phyloP scores from a whole-genome alignment of 2,797 vertebrate genomes.

The Odontamblyopus rebecca region DNA sequence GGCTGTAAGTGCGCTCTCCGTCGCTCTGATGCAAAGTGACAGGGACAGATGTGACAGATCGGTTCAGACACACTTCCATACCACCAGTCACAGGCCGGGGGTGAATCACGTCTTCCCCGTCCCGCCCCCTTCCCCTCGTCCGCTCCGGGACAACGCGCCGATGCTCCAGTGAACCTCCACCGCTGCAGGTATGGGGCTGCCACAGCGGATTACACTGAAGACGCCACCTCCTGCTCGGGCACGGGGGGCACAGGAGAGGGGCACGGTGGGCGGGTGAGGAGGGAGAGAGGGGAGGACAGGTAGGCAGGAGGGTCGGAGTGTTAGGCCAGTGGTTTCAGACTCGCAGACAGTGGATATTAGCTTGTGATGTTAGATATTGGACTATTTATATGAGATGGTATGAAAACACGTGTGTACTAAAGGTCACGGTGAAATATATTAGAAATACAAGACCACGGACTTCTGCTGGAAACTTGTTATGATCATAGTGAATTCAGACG shows the following conservation, averaged over 20 bases:
- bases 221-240: constrained; percentile 84
- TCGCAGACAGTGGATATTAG: background rate
- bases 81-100: constrained; percentile 87
- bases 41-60: constrained; percentile 95
- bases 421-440: background rate
- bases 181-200: constrained; percentile 94
- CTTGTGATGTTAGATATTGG: background rate
- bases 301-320: background rate
- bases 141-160: constrained; percentile 93
- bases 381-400: background rate
- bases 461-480: too few relatives aligned
- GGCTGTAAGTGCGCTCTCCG: constrained; percentile 80
- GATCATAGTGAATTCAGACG: too few relatives aligned
- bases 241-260: constrained; percentile 75
- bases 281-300: constrained; percentile 70
- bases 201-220: constrained; percentile 93
- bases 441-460: background rate
- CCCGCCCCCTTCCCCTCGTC: constrained; percentile 67
- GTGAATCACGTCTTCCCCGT: constrained; percentile 90
- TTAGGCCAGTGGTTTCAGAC: background rate
- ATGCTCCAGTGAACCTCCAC: constrained; percentile 93
- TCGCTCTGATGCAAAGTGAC: constrained; percentile 86
- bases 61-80: constrained; percentile 92
- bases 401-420: constrained; percentile 2
- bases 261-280: constrained; percentile 31